Conservation (phyloP, 2,888 invertebrate genomes). For the Shargacucullia verbasci region DNA sequence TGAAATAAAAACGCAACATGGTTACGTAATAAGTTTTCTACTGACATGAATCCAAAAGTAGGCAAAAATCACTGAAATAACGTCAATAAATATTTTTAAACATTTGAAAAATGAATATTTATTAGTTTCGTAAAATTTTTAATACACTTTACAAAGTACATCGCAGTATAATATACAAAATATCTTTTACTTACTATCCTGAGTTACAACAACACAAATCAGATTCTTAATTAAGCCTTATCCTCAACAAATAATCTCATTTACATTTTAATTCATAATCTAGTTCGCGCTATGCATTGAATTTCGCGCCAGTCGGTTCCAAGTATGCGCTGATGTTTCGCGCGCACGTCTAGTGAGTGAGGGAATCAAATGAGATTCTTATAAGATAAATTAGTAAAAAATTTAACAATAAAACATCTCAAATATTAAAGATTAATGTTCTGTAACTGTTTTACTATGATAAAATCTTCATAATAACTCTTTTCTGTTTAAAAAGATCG, state of each 20-base stretch:
- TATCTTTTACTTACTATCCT: no score
- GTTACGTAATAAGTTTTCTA: no score
- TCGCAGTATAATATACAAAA: no score
- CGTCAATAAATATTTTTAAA: no score
- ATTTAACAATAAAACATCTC: slow-evolving; percentile 6
- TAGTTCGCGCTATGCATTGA: slow-evolving; percentile 1
- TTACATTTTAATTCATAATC: not conserved
- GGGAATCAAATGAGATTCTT: slow-evolving; percentile 33
- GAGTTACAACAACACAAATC: no score
- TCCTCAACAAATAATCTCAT: not conserved
- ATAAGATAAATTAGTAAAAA: slow-evolving; percentile 5
- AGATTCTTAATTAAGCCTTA: no score
- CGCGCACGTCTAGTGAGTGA: slow-evolving; percentile 35
- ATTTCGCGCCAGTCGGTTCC: slow-evolving; percentile 26
- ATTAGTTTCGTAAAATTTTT: no score
- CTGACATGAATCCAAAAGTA: no score
- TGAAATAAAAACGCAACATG: no score
- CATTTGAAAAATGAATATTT: no score
- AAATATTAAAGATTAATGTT: not conserved
- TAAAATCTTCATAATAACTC: not conserved
- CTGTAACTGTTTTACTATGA: not conserved
- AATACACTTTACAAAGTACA: no score
- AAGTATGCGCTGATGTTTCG: slow-evolving; percentile 16
- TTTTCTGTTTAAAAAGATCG: not conserved
- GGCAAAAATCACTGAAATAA: no score